Evolutionary conservation across 2,888 invertebrate genomes (phyloP), one percentile per base, ranked within the genome.

Genomic region (Gnatocerus cornutus): DNA sequence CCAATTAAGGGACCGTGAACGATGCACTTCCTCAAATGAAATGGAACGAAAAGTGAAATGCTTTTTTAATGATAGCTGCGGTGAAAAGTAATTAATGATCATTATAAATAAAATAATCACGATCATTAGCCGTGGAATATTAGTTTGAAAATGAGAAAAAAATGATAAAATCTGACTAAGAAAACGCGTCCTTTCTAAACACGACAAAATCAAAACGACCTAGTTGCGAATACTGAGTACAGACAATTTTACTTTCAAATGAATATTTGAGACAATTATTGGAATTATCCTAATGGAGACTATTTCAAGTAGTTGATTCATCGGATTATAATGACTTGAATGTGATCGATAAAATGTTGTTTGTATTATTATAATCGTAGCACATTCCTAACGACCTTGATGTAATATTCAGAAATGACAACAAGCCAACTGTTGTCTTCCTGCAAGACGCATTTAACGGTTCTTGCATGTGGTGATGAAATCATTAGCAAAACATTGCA

Each of bases 101-200:
- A 33, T 52, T 33, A 52, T 7, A 33, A 52, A 29, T 13, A 27
- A 0, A 3, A 52, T 52, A 52, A 52, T 52, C 14, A 14, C 5
- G 27, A 12, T 12, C 52, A 52, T 52, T 52, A 52, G 13, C 8
- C 14, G 52, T 39, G 39, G 7, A 10, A 8, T 55, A 55, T n/a
- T 14, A 16, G 16, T 29, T 16, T 10, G 13, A 41, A 39, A 14
- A 21, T 21, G 1, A 43, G 8, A 43, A 58, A 41, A 27, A 55
- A 13, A 9, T 1, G 53, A 16, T 14, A 41, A 21, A 55, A 13
- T 21, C 39, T 14, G 10, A 16, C n/a, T 37, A 37, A 39, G 9
- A 13, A 46, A 59, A 59, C 10, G 29, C 43, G 30, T 59, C 59
- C 59, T 45, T 59, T 59, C 59, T 59, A 59, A 59, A 58, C 16